phyloP scores from a whole-genome alignment of 2,888 invertebrate genomes.

The Melanophora roralis region DNA sequence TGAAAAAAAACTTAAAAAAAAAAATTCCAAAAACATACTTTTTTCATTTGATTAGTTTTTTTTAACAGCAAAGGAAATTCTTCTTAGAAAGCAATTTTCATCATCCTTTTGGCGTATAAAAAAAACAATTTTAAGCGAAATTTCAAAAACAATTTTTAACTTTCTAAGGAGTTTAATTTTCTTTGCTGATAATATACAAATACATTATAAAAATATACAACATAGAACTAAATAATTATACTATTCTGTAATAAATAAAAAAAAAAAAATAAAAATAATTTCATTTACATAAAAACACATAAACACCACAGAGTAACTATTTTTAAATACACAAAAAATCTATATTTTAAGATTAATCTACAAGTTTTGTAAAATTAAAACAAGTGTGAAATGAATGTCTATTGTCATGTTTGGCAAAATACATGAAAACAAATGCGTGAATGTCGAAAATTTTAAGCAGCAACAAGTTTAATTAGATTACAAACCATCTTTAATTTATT shows the following conservation, averaged over 20 bases:
- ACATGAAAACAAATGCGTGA: not conserved
- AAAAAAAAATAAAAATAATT: conserved; percentile 1
- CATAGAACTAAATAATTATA: conserved; percentile 18
- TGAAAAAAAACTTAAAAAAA: conserved; percentile 6
- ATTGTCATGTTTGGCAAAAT: not conserved
- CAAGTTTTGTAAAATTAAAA: not conserved
- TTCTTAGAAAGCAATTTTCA: too few relatives aligned
- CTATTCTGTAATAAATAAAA: conserved; percentile 25
- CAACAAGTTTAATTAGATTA: not conserved
- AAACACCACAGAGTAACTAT: conserved; percentile 15
- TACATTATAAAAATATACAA: not conserved
- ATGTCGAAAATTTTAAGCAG: conserved; percentile 4
- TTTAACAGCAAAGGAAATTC: not conserved
- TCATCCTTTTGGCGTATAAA: not conserved
- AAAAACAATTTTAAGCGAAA: too few relatives aligned
- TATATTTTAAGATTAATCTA: conserved; percentile 28
- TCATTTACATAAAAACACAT: too few relatives aligned
- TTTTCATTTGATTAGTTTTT: conserved; percentile 8
- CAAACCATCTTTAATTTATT: not conserved
- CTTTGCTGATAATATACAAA: not conserved
- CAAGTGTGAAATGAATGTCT: not conserved
- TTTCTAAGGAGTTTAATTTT: too few relatives aligned
- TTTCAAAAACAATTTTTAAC: too few relatives aligned
- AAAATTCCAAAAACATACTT: conserved; percentile 59
- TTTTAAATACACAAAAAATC: conserved; percentile 14